These are phyloP conservation scores for Lasioglossum malachurum DNA, from an alignment of 2,888 invertebrate genomes.

Conservation along the genomic window DNA sequence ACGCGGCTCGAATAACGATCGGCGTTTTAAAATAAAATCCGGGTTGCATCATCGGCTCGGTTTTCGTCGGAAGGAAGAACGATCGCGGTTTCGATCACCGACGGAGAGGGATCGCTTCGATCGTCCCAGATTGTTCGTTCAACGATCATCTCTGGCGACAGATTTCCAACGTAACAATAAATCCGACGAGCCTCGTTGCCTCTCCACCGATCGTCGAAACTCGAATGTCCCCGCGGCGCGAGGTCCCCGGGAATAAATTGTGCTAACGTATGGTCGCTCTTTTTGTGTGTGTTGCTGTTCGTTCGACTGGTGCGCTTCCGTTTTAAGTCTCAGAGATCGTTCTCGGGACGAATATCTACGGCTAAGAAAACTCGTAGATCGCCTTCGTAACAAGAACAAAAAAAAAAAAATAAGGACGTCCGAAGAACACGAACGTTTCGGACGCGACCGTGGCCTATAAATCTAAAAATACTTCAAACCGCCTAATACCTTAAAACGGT, in stretches of 20 bases:
- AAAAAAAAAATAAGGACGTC: constrained; percentile 15
- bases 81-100: not conserved
- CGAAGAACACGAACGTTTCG: constrained; percentile 27
- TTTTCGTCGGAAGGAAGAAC: not conserved
- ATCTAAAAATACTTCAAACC: constrained; percentile 66
- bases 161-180: not conserved
- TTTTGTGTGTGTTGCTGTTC: not conserved
- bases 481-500: constrained; percentile 59
- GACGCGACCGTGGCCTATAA: constrained; percentile 58
- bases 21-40: constrained; percentile 24
- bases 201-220: not conserved
- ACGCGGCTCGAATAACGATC: constrained; percentile 12
- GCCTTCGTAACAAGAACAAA: constrained; percentile 20
- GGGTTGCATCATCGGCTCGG: not conserved
- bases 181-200: not conserved
- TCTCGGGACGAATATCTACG: constrained; percentile 14
- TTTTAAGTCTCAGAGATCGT: constrained; percentile 5
- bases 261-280: constrained; percentile 9
- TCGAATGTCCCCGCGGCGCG: not conserved
- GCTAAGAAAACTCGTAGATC: constrained; percentile 12
- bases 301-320: constrained; percentile 5
- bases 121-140: not conserved
- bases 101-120: not conserved
- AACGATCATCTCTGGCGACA: not conserved
- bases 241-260: constrained; percentile 24